Evolutionary conservation across 1,140 invertebrate species (phyloP), one percentile per base, ranked within the genome.

Genomic region (Metopolophium dirhodum): DNA sequence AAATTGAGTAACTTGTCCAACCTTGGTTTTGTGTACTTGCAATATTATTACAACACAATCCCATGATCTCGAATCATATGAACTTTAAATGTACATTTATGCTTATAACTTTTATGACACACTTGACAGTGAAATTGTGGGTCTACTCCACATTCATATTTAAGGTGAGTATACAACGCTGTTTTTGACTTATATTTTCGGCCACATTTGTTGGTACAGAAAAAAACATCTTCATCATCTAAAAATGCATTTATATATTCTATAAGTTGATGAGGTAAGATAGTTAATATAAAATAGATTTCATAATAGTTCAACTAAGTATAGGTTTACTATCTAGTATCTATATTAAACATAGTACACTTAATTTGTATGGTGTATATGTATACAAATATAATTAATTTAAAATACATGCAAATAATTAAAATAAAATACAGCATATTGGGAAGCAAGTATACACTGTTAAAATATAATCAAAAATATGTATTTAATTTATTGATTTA

Each of bases 131-230:
- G 45, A 94, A 94, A 94, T 94, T 91, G 41, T 45, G 93, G 93
- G 11, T 77, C 91, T n/a, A 93, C 88, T 30, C 93, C 94, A 91
- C 94, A 94, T 93, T 94, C 93, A 61, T 94, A 93, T 88, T 88
- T 87, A 23, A 90, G 45, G 94, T 94, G 93, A 61, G 94, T 87
- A 51, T 90, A 90, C 47, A 93, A 90, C 77, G 87, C 92, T 47
- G 92, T 93, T 93, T 90, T 94, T 91, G 90, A 89, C 54, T 94
- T 94, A 90, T 93, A 94, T 94, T 45, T 94, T 91, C 7, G 95
- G 94, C 94, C 95, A 94, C 92, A 95, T 95, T 89, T 93, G 51
- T 94, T 94, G 0, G 95, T 94, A 93, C 95, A 95, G 68, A 95
- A 94, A 95, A 95, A 96, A 14, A 95, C 61, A 77, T 91, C 93